phyloP scores from a whole-genome alignment of 2,888 invertebrate genomes.

The Bedellia somnulentella region DNA sequence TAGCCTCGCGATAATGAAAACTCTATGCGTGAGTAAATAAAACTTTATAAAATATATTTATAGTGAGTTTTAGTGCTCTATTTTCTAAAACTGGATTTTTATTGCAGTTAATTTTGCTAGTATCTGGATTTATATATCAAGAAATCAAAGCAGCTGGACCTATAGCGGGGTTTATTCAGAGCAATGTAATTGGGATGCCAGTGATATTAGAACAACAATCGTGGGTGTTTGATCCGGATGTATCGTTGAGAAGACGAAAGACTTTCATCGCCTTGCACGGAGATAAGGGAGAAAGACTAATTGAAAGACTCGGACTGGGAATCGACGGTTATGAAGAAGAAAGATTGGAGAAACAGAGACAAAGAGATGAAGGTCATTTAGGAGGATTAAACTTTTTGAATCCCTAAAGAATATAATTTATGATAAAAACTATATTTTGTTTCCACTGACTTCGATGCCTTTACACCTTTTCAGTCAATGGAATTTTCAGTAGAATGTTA shows the following conservation, averaged over 20 bases:
- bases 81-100: too few relatives aligned
- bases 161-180: conserved; percentile 28
- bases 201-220: conserved; percentile 56
- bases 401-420: conserved; percentile 16
- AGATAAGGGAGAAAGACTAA: conserved; percentile 62
- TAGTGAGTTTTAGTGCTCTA: too few relatives aligned
- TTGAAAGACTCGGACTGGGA: conserved; percentile 67
- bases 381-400: conserved; percentile 44
- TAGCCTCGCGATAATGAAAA: conserved; percentile 21
- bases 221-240: conserved; percentile 70
- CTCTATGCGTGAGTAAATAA: conserved; percentile 21
- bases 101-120: too few relatives aligned
- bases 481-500: too few relatives aligned
- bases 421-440: conserved; percentile 1
- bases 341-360: conserved; percentile 46
- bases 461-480: too few relatives aligned
- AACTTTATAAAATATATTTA: too few relatives aligned
- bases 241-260: conserved; percentile 57
- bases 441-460: too few relatives aligned
- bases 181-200: conserved; percentile 65
- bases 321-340: conserved; percentile 63
- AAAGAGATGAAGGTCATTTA: conserved; percentile 60
- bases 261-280: conserved; percentile 67
- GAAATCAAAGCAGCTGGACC: too few relatives aligned
- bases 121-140: too few relatives aligned